Evolutionary conservation across 1,140 invertebrate genomes (phyloP), one percentile per base, ranked within the genome.

Genomic region (Chrysopa pallens): DNA sequence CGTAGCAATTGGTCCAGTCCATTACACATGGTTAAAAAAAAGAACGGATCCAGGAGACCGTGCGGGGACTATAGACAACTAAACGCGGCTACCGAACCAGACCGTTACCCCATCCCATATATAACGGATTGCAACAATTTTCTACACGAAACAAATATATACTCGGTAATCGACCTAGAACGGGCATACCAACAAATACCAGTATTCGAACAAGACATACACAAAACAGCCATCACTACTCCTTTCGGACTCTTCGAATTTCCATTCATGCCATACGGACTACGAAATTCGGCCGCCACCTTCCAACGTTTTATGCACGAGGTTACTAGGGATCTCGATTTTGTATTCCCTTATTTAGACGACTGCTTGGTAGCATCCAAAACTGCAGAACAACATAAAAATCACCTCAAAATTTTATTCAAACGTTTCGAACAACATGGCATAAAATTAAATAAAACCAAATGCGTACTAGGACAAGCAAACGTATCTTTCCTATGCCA

Each of bases 241-340:
- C 56, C 58, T 6, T 60, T 56, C 42, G 59, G 61, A 0, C 48
- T 62, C 0, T 64, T 54, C 36, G 57, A 62, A 43, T 64, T 58
- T 46, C 9, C 45, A 1, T 37, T 45, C 8, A 58, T 68, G 54
- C 29, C 33, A 36, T 38, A 11, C 37, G 12, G 37, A 3, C 50
- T 69, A 27, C 42, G 48, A 14, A 67, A 66, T 48, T 64, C 63
- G 8, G 57, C 56, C 6, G 57, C 64, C 28, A 63, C 59, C 1
- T 73, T 71, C 46, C 63, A 70, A 50, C 42, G 68, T 9, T 58
- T 63, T 15, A 69, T 72, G 42, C 53, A 67, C 47, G 29, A 55
- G n/a, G 52, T 68, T 1, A 49, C 68, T 2, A 6, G 49, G 36
- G 62, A 50, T 8, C 47, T 59, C 7, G 49, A 53, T 29, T 67